Percentiles rank a stretch among this genome's conserved stretches.
Conservation (phyloP, 2,113 vertebrate genomes). For the Ahaetulla prasina region DNA sequence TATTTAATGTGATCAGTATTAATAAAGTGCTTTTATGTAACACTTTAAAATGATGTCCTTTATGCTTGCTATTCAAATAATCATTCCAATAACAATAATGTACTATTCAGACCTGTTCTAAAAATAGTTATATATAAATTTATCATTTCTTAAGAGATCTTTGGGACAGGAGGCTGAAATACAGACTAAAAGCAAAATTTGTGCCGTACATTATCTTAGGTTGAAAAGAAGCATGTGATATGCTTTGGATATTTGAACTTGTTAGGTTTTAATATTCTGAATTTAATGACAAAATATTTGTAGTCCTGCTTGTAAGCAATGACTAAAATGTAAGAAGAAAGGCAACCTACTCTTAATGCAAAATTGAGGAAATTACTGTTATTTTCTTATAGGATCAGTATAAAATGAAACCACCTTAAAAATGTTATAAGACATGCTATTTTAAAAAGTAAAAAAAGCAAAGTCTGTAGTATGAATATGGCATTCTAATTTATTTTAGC, state of each 20-base stretch:
- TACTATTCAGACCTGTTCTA: background rate
- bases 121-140: background rate
- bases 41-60: background rate
- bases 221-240: background rate
- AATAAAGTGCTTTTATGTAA: background rate
- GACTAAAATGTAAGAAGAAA: background rate
- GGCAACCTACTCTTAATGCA: background rate
- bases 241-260: background rate
- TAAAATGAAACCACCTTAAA: background rate
- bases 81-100: background rate
- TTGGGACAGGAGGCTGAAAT: background rate
- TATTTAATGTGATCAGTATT: background rate
- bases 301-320: background rate
- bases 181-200: background rate
- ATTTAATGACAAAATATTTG: background rate
- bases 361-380: background rate
- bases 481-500: background rate
- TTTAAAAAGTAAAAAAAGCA: background rate
- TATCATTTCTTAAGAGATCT: background rate
- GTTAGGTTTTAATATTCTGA: background rate
- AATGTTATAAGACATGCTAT: background rate
- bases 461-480: background rate
- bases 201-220: fast-evolving
- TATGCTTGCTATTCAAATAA: background rate
- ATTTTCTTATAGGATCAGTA: background rate